Base-by-base conservation (phyloP, 2,113 vertebrate species). In the Gavialis gangeticus region DNA sequence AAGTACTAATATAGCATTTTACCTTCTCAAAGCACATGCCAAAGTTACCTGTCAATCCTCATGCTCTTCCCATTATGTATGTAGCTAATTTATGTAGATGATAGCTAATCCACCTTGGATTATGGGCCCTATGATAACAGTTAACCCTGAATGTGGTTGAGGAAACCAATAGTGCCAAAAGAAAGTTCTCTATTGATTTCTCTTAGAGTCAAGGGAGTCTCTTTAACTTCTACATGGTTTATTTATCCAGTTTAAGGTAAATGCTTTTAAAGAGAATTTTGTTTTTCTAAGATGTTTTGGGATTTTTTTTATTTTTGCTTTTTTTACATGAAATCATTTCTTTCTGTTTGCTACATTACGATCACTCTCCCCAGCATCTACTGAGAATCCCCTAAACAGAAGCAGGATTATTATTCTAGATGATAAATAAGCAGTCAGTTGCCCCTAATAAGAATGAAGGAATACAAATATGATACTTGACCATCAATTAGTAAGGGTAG, bases 1-100 rank as follows among this genome's bases (percentile, higher is more conserved):
- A 82, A 82, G 27, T 69, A 57, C 54, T 76, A 12, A 90, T 19
- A 62, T 28, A 13, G 90, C 6, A 60, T 81, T 92, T 91, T 89
- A 75, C 5, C 21, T 90, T 69, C 11, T 55, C 76, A 60, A 75
- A 89, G 28, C 3, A 91, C 55, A 75, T 73, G 91, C 60, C 69
- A 27, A 95, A 83, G 12, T 79, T 87, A 89, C 9, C 0, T 92
- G 91, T 93, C 75, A 95, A 85, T 95, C 87, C 28, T 24, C 37
- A 92, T 63, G 25, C 10, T 19, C 22, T 22, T 3, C 17, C 27
- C 46, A 46, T 46, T 46, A 46, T 46, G 46, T 46, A 46, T 46
- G 46, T 46, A 46, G 46, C 46, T 9, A 46, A 46, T 46, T 46
- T 9, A 46, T 46, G 46, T 46, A 46, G 46, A 46, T 9, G 46